Evolutionary conservation across 2,797 vertebrate genomes (phyloP), one percentile per base, ranked within the genome.

Genomic region (Tragelaphus eurycerus): DNA sequence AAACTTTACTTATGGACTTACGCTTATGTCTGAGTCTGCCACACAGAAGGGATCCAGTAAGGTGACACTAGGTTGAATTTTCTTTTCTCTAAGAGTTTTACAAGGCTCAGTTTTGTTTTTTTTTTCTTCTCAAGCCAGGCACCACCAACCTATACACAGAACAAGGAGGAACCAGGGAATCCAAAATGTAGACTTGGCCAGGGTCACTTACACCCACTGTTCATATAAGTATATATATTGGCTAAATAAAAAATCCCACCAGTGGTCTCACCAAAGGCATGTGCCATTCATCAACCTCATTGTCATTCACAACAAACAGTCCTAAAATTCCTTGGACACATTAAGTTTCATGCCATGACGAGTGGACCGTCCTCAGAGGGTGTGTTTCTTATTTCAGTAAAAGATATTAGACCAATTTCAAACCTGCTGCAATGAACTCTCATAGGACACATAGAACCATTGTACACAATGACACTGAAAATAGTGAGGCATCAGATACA

Each of bases 91-190:
- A 59, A 62, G 7, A 38, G 19, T 29, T 64, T 48, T 71, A n/a
- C 34, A 54, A 46, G 25, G 25, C 13, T 21, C 16, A 17, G 3
- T 13, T 38, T 6, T 43, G 43, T 38, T 10, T 2, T 10, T 57
- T 93, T n/a, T 46, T n/a, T 46, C 6, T 6, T 76, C 38, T 34
- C 21, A n/a, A n/a, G n/a, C 84, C 6, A 79, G 27, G 31, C 50
- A 50, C 8, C 11, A 15, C 1, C 7, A 31, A n/a, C n/a, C 21
- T 43, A 54, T 12, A 15, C 12, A 67, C n/a, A n/a, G 21, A 79
- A n/a, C 6, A 62, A 2, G 1, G 2, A 11, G 15, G 3, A 83
- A 31, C 1, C 10, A 78, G 11, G 12, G 34, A 34, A 25, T 27
- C 13, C 19, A 62, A 64, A 54, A 74, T 29, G 29, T 55, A 85